Evolutionary conservation across 2,888 invertebrate species (phyloP).

Genomic region (Phortica magna): DNA sequence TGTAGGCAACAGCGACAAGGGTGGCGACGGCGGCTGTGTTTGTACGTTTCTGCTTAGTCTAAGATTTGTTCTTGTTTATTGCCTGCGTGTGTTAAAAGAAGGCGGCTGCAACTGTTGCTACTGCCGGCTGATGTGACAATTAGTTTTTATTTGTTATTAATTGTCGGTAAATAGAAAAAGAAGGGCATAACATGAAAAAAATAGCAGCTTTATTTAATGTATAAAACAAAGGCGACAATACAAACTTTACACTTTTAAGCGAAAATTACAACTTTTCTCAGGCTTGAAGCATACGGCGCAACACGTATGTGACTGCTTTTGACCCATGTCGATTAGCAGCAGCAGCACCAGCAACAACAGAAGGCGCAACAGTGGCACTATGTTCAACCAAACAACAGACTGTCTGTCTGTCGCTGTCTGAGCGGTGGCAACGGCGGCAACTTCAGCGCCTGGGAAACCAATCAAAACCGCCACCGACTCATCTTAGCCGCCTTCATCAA

Average conservation of each 20-base stretch:
- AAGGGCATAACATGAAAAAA: neutral
- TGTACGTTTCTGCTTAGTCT: neutral
- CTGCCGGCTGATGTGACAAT: neutral
- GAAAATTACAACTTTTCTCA: neutral
- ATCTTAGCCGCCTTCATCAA: conserved; percentile 8
- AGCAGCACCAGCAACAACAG: neutral
- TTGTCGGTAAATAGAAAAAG: conserved; percentile 13
- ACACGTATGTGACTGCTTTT: conserved; percentile 22
- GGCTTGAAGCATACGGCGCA: neutral
- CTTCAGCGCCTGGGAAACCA: neutral
- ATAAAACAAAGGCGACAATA: neutral
- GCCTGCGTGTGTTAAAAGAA: conserved; percentile 2
- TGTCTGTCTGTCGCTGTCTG: neutral
- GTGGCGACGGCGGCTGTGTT: conserved; percentile 22
- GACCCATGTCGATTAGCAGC: conserved; percentile 14
- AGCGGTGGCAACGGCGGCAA: neutral
- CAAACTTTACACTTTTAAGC: neutral
- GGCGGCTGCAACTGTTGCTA: conserved; percentile 8
- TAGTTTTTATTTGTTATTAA: conserved; percentile 14
- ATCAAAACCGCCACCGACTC: neutral
- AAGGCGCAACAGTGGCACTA: conserved; percentile 9
- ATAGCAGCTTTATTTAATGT: neutral
- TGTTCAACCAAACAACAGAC: conserved; percentile 2
- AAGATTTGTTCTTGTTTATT: neutral
- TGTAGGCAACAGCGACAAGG: too few relatives aligned